These are phyloP conservation scores for Chloroceryle aenea DNA, from an alignment of 2,113 vertebrate genomes.

Conservation along the genomic window DNA sequence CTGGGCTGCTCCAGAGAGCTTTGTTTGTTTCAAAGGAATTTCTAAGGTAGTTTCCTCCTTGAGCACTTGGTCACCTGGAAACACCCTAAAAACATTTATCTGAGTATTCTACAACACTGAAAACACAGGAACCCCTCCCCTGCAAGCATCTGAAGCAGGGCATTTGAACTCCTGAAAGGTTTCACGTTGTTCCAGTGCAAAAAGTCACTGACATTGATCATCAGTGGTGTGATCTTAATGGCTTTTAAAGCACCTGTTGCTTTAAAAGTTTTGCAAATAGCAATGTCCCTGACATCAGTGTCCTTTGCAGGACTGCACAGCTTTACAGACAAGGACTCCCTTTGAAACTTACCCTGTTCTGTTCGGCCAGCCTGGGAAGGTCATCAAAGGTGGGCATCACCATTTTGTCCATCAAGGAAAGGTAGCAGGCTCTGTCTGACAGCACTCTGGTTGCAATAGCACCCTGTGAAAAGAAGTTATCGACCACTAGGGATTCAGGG, in stretches of 20 bases:
- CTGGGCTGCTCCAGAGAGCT: background rate
- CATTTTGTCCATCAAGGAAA: constrained; percentile 31
- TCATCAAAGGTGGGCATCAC: background rate
- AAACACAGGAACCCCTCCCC: background rate
- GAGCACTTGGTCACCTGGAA: background rate
- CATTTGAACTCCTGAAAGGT: background rate
- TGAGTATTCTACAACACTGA: background rate
- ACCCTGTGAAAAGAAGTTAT: constrained; percentile 54
- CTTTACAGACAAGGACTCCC: background rate
- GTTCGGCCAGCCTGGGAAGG: background rate
- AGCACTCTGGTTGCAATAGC: constrained; percentile 49
- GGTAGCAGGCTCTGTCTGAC: constrained; percentile 49
- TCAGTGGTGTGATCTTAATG: background rate
- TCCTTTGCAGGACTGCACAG: background rate
- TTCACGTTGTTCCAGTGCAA: background rate
- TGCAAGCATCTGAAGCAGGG: background rate
- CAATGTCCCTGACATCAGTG: background rate
- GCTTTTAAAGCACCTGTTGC: background rate
- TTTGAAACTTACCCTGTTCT: background rate
- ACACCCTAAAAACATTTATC: background rate
- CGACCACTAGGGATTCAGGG: background rate
- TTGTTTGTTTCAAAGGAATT: background rate
- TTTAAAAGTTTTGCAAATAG: background rate
- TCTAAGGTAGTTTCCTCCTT: background rate
- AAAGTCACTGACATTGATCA: background rate